A percentile compares a stretch with the other conserved stretches of the same genome.
Conservation (phyloP, 2,888 invertebrate genomes). For the Galeruca laticollis region DNA sequence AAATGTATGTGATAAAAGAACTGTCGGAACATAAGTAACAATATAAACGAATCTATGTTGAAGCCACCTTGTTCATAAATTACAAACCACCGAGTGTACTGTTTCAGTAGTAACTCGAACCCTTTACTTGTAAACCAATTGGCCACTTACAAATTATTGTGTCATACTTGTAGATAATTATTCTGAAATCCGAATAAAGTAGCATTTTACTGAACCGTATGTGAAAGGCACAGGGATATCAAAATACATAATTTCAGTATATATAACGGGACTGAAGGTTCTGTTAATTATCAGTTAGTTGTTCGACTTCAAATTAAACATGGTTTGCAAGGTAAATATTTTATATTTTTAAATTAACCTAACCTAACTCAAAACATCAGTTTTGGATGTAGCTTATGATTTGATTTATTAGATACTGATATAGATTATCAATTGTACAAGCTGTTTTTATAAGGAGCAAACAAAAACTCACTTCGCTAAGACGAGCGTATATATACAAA, state of each 20-base stretch:
- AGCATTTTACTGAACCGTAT: constrained; percentile 11
- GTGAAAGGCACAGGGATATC: constrained; percentile 36
- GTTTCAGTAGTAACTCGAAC: not conserved
- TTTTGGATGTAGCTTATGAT: not conserved
- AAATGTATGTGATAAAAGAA: too few relatives aligned
- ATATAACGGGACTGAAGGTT: constrained; percentile 11
- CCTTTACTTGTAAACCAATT: not conserved
- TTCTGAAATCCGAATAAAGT: constrained; percentile 16
- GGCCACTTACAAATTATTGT: not conserved
- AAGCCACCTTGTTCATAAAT: too few relatives aligned
- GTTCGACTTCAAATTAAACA: constrained; percentile 13
- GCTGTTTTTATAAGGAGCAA: too few relatives aligned
- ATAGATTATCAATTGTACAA: too few relatives aligned
- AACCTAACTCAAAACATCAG: not conserved
- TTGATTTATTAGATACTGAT: too few relatives aligned
- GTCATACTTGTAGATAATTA: not conserved
- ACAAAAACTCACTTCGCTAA: too few relatives aligned
- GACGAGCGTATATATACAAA: too few relatives aligned
- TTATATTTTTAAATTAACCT: not conserved
- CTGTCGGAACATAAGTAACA: too few relatives aligned
- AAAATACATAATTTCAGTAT: constrained; percentile 35
- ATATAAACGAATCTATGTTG: too few relatives aligned
- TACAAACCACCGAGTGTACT: not conserved
- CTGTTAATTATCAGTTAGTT: constrained; percentile 12
- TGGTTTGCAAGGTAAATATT: constrained; percentile 27